Percentiles rank a stretch among this genome's conserved stretches.
phyloP scores from a whole-genome alignment of 2,888 invertebrate genomes.

The Kuschelorhynchus macadamiae region DNA sequence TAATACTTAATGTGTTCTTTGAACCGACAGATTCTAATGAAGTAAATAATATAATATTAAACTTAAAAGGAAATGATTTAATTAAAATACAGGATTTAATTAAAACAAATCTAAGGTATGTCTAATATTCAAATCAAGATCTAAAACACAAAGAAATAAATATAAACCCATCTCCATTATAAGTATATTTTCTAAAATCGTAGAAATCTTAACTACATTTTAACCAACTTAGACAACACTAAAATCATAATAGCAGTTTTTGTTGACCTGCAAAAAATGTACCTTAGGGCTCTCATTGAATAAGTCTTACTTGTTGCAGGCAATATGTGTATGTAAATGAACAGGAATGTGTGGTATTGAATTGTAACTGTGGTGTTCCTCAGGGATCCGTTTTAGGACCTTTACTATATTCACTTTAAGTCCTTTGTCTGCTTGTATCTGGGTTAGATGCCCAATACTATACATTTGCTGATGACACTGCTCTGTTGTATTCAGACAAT shows the following conservation, averaged over 20 bases:
- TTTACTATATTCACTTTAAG: no score
- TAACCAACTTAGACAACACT: background rate
- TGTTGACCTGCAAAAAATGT: background rate
- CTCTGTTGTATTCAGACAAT: no score
- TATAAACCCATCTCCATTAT: background rate
- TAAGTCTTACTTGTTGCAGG: no score
- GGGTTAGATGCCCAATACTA: no score
- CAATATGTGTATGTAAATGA: no score
- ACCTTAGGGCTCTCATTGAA: no score
- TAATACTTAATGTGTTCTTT: background rate
- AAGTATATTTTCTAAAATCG: background rate
- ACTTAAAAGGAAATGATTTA: background rate
- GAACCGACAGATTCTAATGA: background rate
- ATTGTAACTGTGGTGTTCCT: no score
- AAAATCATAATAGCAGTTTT: constrained; percentile 1
- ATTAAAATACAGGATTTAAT: background rate
- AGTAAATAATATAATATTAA: background rate
- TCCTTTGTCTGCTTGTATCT: no score
- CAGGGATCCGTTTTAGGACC: no score
- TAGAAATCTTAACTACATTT: background rate
- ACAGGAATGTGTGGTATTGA: no score
- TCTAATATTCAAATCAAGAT: background rate
- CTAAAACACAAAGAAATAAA: background rate
- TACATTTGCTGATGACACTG: no score
- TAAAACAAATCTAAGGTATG: background rate